phyloP scores from a whole-genome alignment of 2,113 vertebrate genomes.

The Onychorhynchus coronatus region DNA sequence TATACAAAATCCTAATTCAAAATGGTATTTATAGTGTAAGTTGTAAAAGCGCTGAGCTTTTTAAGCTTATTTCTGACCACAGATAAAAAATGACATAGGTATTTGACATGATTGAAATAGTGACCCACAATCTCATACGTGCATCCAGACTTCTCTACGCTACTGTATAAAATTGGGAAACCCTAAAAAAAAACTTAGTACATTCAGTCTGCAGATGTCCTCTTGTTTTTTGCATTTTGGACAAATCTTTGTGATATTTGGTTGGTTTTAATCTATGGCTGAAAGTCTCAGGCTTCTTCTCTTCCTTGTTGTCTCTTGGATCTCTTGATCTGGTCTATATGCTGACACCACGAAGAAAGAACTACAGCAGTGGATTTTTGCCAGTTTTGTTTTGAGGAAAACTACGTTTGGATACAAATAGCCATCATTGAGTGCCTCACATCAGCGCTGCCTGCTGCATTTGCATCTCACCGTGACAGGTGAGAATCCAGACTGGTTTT shows the following conservation, averaged over 20 bases:
- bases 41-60: not conserved
- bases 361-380: not conserved
- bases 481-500: not conserved
- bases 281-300: not conserved
- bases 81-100: not conserved
- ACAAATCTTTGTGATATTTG: not conserved
- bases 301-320: not conserved
- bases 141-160: not conserved
- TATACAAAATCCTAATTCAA: not conserved
- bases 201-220: not conserved
- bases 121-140: not conserved
- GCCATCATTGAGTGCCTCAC: not conserved
- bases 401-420: not conserved
- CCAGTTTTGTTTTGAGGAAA: not conserved
- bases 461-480: not conserved
- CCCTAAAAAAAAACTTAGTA: not conserved
- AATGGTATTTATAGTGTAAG: not conserved
- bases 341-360: not conserved
- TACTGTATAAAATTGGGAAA: not conserved
- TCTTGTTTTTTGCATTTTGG: not conserved
- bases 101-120: not conserved
- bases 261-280: not conserved
- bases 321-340: not conserved
- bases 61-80: not conserved
- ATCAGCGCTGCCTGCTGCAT: fast-evolving